These are phyloP conservation scores for Eutrigla gurnardus DNA, from an alignment of 2,797 vertebrate species.

Conservation along the genomic window DNA sequence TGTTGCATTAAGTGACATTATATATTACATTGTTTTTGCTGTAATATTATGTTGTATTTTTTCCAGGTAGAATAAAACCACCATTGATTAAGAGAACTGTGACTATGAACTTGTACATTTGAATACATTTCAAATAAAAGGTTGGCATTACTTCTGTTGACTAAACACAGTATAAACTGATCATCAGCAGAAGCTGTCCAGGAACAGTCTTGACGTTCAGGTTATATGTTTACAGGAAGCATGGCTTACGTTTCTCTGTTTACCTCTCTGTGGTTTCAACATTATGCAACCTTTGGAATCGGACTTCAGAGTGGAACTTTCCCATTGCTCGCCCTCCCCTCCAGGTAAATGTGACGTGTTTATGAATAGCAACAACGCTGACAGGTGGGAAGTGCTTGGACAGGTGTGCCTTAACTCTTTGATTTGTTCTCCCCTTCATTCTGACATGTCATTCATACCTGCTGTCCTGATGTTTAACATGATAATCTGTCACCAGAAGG, in stretches of 20 bases:
- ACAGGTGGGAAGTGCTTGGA: constrained; percentile 37
- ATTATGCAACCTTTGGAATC: constrained; percentile 61
- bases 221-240: constrained; percentile 50
- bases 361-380: constrained; percentile 43
- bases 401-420: constrained; percentile 29
- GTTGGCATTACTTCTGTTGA: neutral
- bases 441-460: neutral
- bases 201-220: constrained; percentile 21
- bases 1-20: neutral
- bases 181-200: neutral
- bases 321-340: constrained; percentile 51
- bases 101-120: neutral
- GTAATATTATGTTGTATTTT: neutral
- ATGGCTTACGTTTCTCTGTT: constrained; percentile 42
- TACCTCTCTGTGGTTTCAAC: constrained; percentile 43
- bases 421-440: neutral
- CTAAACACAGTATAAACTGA: neutral
- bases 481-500: constrained; percentile 25
- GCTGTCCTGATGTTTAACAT: neutral
- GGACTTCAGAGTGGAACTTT: constrained; percentile 62
- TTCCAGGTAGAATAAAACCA: neutral
- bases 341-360: constrained; percentile 51
- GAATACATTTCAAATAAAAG: neutral
- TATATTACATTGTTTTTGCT: neutral
- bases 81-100: neutral